Evolutionary conservation across 2,888 invertebrate genomes (phyloP), one percentile per base, ranked within the genome.

Genomic region (Xylota sylvarum): DNA sequence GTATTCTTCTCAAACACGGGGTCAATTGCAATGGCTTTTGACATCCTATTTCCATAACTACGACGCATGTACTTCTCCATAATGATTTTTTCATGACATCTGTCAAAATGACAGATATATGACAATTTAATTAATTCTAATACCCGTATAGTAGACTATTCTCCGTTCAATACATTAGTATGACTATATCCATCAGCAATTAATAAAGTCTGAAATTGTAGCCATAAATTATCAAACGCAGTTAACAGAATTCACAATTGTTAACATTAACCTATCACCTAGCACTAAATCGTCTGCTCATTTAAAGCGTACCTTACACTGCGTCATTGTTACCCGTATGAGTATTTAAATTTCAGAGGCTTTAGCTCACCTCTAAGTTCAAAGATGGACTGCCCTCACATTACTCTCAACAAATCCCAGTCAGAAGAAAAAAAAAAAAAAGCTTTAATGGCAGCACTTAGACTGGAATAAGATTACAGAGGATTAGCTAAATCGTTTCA

Each of bases 401-500:
- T 5, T 30, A 27, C n/a, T n/a, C 5, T 4, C 27, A 27, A 1
- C 9, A 12, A 50, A 12, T n/a, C n/a, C 4, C 4, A 50, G 12
- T 2, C 23, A 2, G 3, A 23, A 3, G 3, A 3, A 23, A 23
- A 23, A 23, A 23, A 23, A 23, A 23, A 17, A 46, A 46, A 43
- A 43, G 4, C 12, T 27, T 50, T 50, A 50, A 50, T 27, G 19
- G 27, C 50, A 27, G 50, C 50, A 50, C 50, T 52, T 27, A 50
- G 7, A 27, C 4, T 5, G 0, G 19, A n/a, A 14, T 2, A 40
- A 27, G 30, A 17, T 43, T 23, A 17, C 30, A 70, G 9, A 19
- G 30, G 43, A 70, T 70, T 70, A 70, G 56, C 12, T 56, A n/a
- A 56, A 56, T 70, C 30, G 56, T 14, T 69, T 43, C 48, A 14